Evolutionary conservation across 1,140 invertebrate genomes (phyloP), one percentile per base, ranked within the genome.

Genomic region (Drosophila guanche): DNA sequence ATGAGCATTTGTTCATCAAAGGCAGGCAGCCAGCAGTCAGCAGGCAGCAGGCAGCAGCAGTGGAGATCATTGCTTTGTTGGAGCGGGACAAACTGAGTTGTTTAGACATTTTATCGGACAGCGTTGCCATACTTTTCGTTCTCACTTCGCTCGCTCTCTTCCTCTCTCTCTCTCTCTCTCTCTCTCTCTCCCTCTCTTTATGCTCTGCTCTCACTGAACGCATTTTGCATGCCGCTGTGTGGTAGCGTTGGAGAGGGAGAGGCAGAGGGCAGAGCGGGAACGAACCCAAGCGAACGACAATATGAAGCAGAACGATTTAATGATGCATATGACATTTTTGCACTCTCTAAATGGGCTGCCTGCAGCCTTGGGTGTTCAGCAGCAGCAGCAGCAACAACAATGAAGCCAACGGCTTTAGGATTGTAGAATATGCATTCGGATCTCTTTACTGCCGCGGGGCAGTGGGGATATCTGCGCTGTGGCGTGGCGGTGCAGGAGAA

Each of bases 251-350:
- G n/a, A 5, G 29, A 8, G 25, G 5, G 20, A 14, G 42, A 7
- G 14, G 42, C 10, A n/a, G 42, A 4, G 27, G 27, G 45, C 55
- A 27, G 47, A 57, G 67, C 53, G 33, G 62, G 66, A 69, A 79
- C 62, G 66, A 69, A 79, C 63, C 72, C 60, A 66, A 61, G 66
- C 63, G 72, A 74, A 85, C 81, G 81, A 88, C 83, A 90, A 86
- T 86, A 89, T 89, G 86, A 90, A 81, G 86, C 88, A 86, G 83
- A 90, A 83, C 86, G 88, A 76, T 86, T 90, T 90, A 90, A 90
- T 90, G 86, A 90, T 88, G 88, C 86, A 88, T 90, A 90, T 83
- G 88, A 90, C 86, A 90, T 90, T 90, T 90, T 90, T 90, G 86
- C 88, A 88, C 86, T 90, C 86, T 89, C 80, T 89, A 89, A 86